Evolutionary conservation across 2,888 invertebrate species (phyloP).

Genomic region (Cenopis cana): DNA sequence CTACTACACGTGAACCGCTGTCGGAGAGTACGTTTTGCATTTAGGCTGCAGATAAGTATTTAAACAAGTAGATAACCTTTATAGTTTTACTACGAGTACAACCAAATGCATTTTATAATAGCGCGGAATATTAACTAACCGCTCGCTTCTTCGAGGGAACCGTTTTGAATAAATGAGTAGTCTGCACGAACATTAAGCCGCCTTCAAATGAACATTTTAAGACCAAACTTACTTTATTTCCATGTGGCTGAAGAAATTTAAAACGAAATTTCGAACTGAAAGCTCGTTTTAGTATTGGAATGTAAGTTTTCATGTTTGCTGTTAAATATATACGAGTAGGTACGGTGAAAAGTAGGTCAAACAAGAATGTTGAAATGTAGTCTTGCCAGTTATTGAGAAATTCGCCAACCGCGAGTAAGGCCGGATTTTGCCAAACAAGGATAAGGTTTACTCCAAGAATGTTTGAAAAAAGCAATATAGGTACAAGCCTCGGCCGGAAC

Average conservation of each 20-base stretch:
- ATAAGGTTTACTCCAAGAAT: too few relatives aligned
- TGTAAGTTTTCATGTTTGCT: background rate
- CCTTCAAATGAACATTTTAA: constrained; percentile 22
- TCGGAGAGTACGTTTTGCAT: too few relatives aligned
- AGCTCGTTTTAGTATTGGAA: too few relatives aligned
- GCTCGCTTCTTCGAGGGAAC: constrained; percentile 6
- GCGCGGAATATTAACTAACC: constrained; percentile 11
- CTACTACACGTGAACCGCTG: too few relatives aligned
- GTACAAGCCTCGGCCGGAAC: too few relatives aligned
- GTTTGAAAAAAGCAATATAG: too few relatives aligned
- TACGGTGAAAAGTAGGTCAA: background rate
- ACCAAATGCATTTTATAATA: constrained; percentile 27
- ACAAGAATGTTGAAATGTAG: too few relatives aligned
- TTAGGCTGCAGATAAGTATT: too few relatives aligned
- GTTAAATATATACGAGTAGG: background rate
- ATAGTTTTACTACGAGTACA: background rate
- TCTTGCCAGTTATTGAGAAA: too few relatives aligned
- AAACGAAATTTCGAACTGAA: background rate
- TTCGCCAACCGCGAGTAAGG: too few relatives aligned
- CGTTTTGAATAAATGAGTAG: constrained; percentile 21
- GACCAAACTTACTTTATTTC: constrained; percentile 22
- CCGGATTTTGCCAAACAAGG: too few relatives aligned
- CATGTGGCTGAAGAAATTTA: constrained; percentile 13
- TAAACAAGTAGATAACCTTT: background rate
- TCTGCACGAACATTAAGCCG: constrained; percentile 22